Evolutionary conservation across 1,140 invertebrate species (phyloP), one percentile per base, ranked within the genome.

Genomic region (Pogonomyrmex californicus): DNA sequence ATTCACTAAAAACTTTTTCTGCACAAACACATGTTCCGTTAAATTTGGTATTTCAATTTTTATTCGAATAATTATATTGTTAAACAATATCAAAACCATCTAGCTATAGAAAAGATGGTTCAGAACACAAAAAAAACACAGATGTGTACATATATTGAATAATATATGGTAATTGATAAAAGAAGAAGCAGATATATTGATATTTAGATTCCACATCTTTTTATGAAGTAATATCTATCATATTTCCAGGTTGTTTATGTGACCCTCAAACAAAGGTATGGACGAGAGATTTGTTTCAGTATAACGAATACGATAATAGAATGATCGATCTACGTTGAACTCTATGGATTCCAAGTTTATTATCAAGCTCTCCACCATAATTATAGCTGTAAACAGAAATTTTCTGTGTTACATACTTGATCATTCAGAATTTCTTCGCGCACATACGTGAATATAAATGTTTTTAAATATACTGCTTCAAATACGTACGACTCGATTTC

Each of bases 231-330:
- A 33, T 71, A n/a, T n/a, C 23, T 23, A 23, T 17, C 30, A 49
- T 71, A 23, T 23, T 23, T 23, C 23, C 23, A 23, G 23, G 30
- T 9, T 17, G 14, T 51, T 33, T n/a, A 73, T 3, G 30, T 23
- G 5, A n/a, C 68, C 49, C 1, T 14, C 5, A 33, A 76, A 76
- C 9, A 76, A 66, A 36, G 36, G 17, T 60, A 44, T 23, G n/a
- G 30, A 38, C 14, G 33, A 75, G 23, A 23, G 23, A 23, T 23
- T 23, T 58, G 10, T 41, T 33, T 33, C 73, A 5, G 38, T 65
- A 41, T 38, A n/a, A 41, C 4, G 33, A 38, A 44, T 54, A 75
- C 23, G 9, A 75, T 75, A 75, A n/a, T 58, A 56, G 30, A 58
- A 56, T 38, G 54, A 36, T 36, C n/a, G 44, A 47, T 70, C 23